Percentiles rank a stretch among this genome's conserved stretches.
These are phyloP conservation scores for Gavia stellata DNA, from an alignment of 2,113 vertebrate species.

Conservation along the genomic window DNA sequence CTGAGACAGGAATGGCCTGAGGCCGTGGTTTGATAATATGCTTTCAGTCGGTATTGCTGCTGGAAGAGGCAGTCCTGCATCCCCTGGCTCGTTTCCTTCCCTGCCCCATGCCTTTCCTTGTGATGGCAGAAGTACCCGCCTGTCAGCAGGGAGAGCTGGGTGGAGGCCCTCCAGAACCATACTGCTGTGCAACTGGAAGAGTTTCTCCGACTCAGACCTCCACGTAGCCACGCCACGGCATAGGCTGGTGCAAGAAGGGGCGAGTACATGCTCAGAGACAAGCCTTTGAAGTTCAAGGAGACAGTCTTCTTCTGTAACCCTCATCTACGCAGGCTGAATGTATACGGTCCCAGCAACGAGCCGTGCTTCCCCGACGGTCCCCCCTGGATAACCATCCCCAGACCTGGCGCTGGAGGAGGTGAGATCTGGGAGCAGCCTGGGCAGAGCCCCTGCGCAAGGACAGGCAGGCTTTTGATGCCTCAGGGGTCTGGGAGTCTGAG, in stretches of 20 bases:
- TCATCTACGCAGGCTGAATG: too few species aligned
- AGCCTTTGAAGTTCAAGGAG: background rate
- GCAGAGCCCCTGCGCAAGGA: background rate
- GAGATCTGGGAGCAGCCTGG: background rate
- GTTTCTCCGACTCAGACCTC: background rate
- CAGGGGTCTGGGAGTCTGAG: rapidly evolving
- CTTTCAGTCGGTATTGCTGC: background rate
- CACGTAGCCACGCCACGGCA: rapidly evolving
- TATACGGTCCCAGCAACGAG: rapidly evolving
- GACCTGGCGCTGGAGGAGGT: rapidly evolving
- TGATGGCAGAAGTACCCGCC: too few species aligned
- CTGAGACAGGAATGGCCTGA: background rate
- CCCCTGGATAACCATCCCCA: background rate
- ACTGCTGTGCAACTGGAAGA: background rate
- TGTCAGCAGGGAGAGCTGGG: background rate
- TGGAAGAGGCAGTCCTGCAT: background rate
- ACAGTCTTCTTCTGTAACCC: background rate
- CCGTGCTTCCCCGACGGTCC: rapidly evolving
- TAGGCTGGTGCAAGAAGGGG: background rate
- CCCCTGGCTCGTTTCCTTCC: background rate
- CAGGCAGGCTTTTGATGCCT: background rate
- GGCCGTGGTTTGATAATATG: background rate
- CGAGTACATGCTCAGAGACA: background rate
- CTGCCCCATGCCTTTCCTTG: background rate
- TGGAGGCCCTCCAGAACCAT: background rate